phyloP scores from a whole-genome alignment of 2,888 invertebrate genomes.

The Drosophila nr. medialis region DNA sequence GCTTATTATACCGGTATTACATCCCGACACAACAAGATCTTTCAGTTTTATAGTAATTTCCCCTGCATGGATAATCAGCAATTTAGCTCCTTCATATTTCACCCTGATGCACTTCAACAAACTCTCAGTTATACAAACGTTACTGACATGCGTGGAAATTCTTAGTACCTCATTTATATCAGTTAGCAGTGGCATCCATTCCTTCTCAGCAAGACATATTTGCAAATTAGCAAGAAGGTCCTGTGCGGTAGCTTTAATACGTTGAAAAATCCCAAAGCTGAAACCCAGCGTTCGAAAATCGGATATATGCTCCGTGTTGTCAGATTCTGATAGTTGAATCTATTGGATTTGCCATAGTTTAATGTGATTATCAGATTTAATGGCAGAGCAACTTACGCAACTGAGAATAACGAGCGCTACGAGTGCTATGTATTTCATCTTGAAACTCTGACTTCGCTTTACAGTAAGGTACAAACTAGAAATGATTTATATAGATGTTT shows the following conservation, averaged over 20 bases:
- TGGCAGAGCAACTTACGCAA: not conserved
- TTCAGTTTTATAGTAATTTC: not conserved
- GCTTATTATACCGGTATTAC: not conserved
- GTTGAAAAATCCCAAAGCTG: not conserved
- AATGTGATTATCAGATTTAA: not conserved
- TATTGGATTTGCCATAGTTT: not conserved
- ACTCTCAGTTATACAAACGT: not conserved
- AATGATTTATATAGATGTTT: not conserved
- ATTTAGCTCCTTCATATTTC: not conserved
- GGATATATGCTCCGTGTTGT: fast-evolving
- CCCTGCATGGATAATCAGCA: not conserved
- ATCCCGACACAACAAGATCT: fast-evolving
- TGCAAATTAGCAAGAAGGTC: not conserved
- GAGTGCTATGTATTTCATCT: not conserved
- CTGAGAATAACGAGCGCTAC: not conserved
- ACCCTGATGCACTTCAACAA: not conserved
- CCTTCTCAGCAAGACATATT: not conserved
- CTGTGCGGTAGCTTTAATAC: not conserved
- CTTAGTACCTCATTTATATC: not conserved
- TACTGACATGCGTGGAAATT: not conserved
- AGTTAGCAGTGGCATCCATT: not conserved
- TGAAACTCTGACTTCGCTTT: not conserved
- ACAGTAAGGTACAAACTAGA: too few relatives aligned
- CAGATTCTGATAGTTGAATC: not conserved
- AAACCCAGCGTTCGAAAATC: not conserved